Evolutionary conservation across 2,113 vertebrate genomes (phyloP).

Genomic region (Cavia porcellus): DNA sequence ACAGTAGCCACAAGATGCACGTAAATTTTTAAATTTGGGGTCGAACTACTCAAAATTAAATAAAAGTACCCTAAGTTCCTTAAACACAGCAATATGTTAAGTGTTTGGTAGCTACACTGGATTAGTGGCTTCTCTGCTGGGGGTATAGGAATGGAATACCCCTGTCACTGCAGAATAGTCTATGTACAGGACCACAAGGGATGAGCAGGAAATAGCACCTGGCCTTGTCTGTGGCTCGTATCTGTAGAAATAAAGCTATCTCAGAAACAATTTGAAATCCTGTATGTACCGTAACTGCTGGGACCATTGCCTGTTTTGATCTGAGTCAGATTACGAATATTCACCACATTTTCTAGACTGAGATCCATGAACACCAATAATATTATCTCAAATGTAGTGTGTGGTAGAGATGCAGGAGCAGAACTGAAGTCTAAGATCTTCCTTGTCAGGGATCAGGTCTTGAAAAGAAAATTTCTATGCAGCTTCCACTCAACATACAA

Average conservation of each 20-base stretch:
- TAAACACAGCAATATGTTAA: not conserved
- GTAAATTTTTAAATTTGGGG: not conserved
- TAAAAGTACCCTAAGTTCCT: not conserved
- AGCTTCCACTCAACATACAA: not conserved
- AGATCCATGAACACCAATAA: not conserved
- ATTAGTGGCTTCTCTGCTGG: not conserved
- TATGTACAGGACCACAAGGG: not conserved
- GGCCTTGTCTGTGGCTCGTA: not conserved
- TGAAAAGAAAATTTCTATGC: not conserved
- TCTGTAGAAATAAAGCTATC: not conserved
- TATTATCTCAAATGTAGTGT: not conserved
- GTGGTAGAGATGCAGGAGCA: not conserved
- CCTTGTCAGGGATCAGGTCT: not conserved
- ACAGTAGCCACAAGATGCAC: not conserved
- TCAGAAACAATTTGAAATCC: not conserved
- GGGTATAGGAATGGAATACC: not conserved
- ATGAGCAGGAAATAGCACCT: not conserved
- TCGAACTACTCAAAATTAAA: not conserved
- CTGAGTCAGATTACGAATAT: not conserved
- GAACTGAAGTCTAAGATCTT: not conserved
- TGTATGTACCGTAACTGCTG: not conserved
- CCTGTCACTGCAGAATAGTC: fast-evolving
- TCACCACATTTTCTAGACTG: not conserved
- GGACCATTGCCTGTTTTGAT: not conserved
- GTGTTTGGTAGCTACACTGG: not conserved